A percentile compares a stretch with the other conserved stretches of the same genome.
phyloP scores from a whole-genome alignment of 2,797 vertebrate genomes.

The Neomorphus geoffroyi region DNA sequence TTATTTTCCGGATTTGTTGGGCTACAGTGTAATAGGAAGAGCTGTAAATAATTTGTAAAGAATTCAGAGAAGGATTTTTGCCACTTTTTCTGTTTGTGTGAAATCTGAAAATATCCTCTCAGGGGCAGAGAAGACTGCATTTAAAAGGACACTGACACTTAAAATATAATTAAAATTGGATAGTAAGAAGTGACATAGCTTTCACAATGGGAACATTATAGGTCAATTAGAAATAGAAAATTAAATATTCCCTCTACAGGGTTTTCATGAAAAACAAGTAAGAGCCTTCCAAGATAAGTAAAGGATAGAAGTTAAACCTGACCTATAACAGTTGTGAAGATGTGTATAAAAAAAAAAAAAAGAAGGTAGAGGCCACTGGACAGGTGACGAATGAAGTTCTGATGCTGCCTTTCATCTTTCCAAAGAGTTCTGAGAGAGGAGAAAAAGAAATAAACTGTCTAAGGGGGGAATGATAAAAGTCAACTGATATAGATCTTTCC shows the following conservation, averaged over 20 bases:
- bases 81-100: neutral
- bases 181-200: neutral
- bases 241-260: neutral
- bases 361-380: neutral
- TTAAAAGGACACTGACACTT: neutral
- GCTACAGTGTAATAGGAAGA: neutral
- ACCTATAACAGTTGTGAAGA: neutral
- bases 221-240: neutral
- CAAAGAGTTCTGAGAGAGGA: neutral
- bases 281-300: neutral
- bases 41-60: neutral
- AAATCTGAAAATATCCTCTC: neutral
- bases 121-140: neutral
- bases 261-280: neutral
- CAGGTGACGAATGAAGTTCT: neutral
- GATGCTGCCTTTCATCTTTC: neutral
- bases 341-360: neutral
- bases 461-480: neutral
- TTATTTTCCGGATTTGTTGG: neutral
- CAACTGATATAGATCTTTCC: neutral
- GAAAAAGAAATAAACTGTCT: neutral
- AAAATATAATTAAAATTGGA: neutral
- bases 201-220: neutral
- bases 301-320: neutral
- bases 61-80: neutral